Conservation (phyloP, 1,140 invertebrate genomes). For the Oryctes rhinoceros region DNA sequence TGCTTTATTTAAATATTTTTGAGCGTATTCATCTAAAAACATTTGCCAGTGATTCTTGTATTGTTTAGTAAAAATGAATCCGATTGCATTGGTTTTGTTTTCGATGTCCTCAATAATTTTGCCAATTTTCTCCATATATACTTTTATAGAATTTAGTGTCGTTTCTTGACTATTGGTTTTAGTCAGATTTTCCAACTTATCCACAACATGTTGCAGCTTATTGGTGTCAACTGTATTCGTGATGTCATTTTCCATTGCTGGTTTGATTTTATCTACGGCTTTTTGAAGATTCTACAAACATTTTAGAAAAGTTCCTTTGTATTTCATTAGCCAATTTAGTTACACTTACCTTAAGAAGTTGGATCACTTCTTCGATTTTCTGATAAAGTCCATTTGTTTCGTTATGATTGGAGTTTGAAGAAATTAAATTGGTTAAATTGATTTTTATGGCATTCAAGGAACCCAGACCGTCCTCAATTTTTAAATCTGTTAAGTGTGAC, state of each 20-base stretch:
- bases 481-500: neutral
- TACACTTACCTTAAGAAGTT: neutral
- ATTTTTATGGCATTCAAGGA: neutral
- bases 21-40: neutral
- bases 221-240: neutral
- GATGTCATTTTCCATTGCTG: neutral
- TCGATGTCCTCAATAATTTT: constrained; percentile 8
- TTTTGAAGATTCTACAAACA: neutral
- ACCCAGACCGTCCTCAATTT: neutral
- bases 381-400: no score
- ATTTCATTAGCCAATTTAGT: no score
- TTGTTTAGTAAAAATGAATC: neutral
- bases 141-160: neutral
- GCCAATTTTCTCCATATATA: neutral
- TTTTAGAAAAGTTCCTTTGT: neutral
- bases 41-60: neutral
- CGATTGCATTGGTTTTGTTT: neutral
- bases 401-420: neutral
- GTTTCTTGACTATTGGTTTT: neutral
- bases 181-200: neutral
- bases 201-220: neutral
- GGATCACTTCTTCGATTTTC: neutral
- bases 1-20: neutral
- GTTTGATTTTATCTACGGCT: neutral
- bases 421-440: neutral